A percentile compares a stretch with the other conserved stretches of the same genome.
Evolutionary conservation across 2,113 vertebrate genomes (phyloP).

Genomic region (Puffinus mauretanicus): DNA sequence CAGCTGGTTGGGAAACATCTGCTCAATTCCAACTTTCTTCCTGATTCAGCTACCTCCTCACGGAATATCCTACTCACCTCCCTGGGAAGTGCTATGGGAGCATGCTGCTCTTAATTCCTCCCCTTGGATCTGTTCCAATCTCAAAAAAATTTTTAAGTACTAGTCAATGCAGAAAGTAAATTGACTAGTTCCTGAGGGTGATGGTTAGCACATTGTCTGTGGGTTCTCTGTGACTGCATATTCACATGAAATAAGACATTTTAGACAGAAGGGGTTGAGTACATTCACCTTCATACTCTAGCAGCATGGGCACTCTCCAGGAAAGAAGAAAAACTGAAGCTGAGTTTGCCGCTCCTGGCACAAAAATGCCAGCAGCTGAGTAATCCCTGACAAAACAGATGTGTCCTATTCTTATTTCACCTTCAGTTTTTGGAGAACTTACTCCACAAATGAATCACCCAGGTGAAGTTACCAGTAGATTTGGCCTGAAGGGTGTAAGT

Average conservation of each 20-base stretch:
- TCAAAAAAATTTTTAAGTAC: neutral
- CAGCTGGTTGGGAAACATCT: slow-evolving; percentile 53
- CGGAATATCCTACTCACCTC: neutral
- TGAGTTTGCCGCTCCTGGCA: neutral
- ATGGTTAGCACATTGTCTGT: neutral
- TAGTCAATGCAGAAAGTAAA: neutral
- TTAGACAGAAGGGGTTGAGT: neutral
- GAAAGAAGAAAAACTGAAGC: neutral
- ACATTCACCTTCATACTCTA: neutral
- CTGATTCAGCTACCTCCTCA: slow-evolving; percentile 56
- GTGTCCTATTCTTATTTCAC: neutral
- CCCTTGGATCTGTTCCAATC: neutral
- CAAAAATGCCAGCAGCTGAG: neutral
- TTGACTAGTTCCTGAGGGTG: neutral
- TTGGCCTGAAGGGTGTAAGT: neutral
- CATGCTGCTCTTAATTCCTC: neutral
- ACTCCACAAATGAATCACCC: neutral
- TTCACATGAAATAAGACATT: neutral
- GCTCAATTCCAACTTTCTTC: slow-evolving; percentile 37
- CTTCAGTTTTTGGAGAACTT: neutral
- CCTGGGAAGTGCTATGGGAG: neutral
- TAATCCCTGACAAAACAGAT: neutral
- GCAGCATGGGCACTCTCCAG: neutral
- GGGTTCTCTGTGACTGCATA: neutral
- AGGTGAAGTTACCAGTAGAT: neutral